Conservation (phyloP, 2,113 vertebrate species). For the Mesitornis unicolor region DNA sequence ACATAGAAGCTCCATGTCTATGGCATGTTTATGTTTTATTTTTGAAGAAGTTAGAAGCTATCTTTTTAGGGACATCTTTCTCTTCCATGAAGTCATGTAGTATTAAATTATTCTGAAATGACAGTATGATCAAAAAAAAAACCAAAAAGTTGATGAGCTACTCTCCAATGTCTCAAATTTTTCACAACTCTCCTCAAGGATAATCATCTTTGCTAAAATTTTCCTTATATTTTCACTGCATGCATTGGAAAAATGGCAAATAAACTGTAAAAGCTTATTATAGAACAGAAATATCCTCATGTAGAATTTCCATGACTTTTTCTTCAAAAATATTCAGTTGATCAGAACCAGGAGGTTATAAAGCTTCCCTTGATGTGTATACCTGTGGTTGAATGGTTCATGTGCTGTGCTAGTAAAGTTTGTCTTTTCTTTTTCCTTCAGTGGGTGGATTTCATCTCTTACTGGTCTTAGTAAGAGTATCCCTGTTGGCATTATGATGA, state of each 20-base stretch:
- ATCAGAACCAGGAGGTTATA: background rate
- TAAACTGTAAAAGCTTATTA: background rate
- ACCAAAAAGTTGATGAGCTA: background rate
- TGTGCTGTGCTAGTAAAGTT: background rate
- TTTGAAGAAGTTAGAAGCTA: background rate
- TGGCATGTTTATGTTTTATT: background rate
- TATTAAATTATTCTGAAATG: background rate
- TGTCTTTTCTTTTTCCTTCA: constrained; percentile 45
- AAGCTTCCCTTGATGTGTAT: background rate
- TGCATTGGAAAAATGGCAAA: background rate
- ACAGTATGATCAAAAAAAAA: background rate
- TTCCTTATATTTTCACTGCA: background rate
- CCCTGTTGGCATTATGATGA: constrained; percentile 94
- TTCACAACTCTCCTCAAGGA: background rate
- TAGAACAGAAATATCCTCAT: background rate
- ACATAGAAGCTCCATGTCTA: background rate
- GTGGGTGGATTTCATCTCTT: constrained; percentile 97
- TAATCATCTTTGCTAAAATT: background rate
- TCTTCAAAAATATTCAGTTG: background rate
- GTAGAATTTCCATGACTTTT: background rate
- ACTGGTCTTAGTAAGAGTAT: constrained; percentile 87
- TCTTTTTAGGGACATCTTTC: background rate
- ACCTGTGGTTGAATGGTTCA: background rate
- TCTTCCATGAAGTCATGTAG: background rate
- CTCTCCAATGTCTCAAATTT: background rate